phyloP scores from a whole-genome alignment of 2,888 invertebrate genomes.

The Himalopsyche japonica region DNA sequence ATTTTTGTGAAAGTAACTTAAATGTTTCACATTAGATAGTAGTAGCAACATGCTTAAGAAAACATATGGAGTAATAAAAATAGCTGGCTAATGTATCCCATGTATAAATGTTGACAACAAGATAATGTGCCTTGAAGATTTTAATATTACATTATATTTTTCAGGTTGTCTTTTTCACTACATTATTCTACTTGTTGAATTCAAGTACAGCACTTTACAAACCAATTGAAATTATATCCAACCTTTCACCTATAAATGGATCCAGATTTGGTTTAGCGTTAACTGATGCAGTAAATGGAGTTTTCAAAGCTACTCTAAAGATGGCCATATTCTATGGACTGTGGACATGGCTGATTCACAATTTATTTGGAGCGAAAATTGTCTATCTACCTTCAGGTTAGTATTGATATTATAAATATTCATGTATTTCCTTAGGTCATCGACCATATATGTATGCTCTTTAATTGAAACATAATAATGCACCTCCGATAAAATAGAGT shows the following conservation, averaged over 20 bases:
- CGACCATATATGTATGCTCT: no score
- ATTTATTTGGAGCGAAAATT: conserved; percentile 90
- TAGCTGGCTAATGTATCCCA: no score
- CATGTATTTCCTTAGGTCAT: no score
- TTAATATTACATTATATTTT: conserved; percentile 41
- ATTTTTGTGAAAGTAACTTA: no score
- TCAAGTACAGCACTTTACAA: conserved; percentile 78
- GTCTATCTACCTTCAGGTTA: conserved; percentile 92
- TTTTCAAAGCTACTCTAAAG: conserved; percentile 94
- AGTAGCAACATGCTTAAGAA: no score
- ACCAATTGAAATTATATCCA: conserved; percentile 86
- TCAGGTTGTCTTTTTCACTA: conserved; percentile 95
- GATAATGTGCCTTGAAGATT: neutral
- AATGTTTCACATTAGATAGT: no score
- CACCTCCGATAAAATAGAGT: no score
- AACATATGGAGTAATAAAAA: no score
- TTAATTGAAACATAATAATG: no score
- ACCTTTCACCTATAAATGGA: conserved; percentile 78
- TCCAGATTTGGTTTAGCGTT: conserved; percentile 78
- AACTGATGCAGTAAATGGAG: conserved; percentile 89
- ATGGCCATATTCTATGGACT: conserved; percentile 96
- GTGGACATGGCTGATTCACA: conserved; percentile 98
- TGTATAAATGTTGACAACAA: no score
- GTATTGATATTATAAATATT: conserved; percentile 24
- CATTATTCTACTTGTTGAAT: conserved; percentile 92